These are phyloP conservation scores for Synanthedon tipuliformis DNA, from an alignment of 2,888 invertebrate species.

Conservation along the genomic window DNA sequence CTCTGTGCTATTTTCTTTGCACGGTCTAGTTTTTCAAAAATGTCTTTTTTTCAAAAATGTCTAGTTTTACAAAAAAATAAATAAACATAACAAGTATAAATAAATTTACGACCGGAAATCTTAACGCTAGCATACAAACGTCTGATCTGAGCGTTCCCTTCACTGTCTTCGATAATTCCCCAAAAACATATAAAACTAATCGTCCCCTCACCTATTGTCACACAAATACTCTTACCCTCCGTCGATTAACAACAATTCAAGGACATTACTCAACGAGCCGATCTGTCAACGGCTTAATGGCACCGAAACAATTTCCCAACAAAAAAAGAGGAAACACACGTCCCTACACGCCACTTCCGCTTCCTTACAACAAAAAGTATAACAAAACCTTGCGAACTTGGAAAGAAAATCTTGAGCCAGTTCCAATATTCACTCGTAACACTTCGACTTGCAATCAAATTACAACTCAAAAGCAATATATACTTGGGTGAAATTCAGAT, in stretches of 20 bases:
- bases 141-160: background rate
- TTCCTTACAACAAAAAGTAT: constrained; percentile 56
- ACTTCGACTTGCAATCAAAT: constrained; percentile 20
- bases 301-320: constrained; percentile 66
- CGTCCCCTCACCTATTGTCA: constrained; percentile 28
- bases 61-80: too few species aligned
- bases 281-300: constrained; percentile 70
- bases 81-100: too few species aligned
- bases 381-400: constrained; percentile 37
- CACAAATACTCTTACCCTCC: constrained; percentile 33
- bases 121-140: too few species aligned
- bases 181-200: background rate
- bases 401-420: constrained; percentile 46
- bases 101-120: too few species aligned
- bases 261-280: constrained; percentile 57
- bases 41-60: too few species aligned
- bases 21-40: too few species aligned
- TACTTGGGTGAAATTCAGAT: constrained; percentile 8
- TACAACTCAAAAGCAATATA: constrained; percentile 7
- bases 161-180: background rate
- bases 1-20: too few species aligned
- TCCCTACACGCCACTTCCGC: constrained; percentile 59
- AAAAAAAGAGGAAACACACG: constrained; percentile 66
- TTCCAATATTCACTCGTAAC: constrained; percentile 24
- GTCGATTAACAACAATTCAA: constrained; percentile 34